Evolutionary conservation across 2,797 vertebrate species (phyloP), one percentile per base, ranked within the genome.

Genomic region (Bufotes viridis): DNA sequence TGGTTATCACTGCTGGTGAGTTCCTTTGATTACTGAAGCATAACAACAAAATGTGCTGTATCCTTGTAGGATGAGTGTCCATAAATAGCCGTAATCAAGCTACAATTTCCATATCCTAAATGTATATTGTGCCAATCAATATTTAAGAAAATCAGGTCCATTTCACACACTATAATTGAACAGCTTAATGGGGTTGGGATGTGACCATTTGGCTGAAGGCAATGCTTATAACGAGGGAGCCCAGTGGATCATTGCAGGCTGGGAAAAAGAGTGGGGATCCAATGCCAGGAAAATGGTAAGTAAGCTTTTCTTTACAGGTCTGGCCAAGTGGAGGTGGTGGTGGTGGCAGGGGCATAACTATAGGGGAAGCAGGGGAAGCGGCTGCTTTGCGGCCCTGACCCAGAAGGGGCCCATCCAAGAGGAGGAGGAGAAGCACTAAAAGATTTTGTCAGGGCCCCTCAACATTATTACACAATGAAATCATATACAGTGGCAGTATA

Each of bases 1-100:
- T 34, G 79, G 20, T 65, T 49, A 81, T 81, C 60, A 24, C 34
- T 51, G 58, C 58, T 49, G 63, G 79, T 49, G 42, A 81, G 60
- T 14, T 42, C 24, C 57, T 29, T 60, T 63, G 79, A 65, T 15
- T 65, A 49, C 20, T 81, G 79, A 81, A 65, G 79, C 42, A 14
- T 65, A 81, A 65, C 60, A n/a, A 63, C 60, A 65, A 42, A 58
- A 81, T 81, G 20, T 51, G 11, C 13, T 65, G 34, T 65, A 65
- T 81, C 14, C 11, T 49, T 81, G 57, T 65, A 65, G 57, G 20
- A 65, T 34, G 57, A 29, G 20, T 49, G 20, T 51, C 18, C 20
- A 24, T 14, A 53, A 55, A 76, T n/a, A 42, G 42, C 42, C 2
- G 72, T 20, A 76, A 18, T 53, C 49, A 76, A 53, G 49, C 49